Evolutionary conservation across 2,113 vertebrate species (phyloP).

Genomic region (Pedetes capensis): DNA sequence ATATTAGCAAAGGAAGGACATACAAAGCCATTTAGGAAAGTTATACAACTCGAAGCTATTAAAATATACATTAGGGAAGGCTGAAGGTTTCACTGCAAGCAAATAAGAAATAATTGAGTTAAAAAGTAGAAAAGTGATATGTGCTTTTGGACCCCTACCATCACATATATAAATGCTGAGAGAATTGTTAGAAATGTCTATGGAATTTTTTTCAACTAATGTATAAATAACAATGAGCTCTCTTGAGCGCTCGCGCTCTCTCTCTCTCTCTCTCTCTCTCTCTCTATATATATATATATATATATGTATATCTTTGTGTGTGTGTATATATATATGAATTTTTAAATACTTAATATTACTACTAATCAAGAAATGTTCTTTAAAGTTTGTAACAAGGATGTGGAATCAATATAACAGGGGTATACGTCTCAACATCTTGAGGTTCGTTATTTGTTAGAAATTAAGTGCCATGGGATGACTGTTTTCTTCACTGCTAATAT

Average conservation of each 20-base stretch:
- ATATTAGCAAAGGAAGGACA: conserved; percentile 1
- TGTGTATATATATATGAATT: neutral
- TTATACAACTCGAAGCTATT: neutral
- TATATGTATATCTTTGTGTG: no score
- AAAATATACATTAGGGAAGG: conserved; percentile 17
- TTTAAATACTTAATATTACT: conserved; percentile 33
- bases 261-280: no score
- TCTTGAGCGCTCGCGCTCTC: no score
- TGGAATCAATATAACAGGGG: neutral
- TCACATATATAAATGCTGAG: neutral
- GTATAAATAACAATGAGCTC: no score
- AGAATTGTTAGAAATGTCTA: neutral
- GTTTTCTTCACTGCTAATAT: neutral
- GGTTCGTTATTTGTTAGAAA: neutral
- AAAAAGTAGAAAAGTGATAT: conserved; percentile 14
- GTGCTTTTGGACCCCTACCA: neutral
- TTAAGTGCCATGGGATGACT: neutral
- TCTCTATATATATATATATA: no score
- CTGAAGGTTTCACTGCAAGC: neutral
- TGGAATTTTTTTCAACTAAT: conserved; percentile 13
- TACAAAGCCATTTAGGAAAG: neutral
- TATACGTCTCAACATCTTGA: neutral
- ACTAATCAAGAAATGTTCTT: neutral
- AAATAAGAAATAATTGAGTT: neutral
- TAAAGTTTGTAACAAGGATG: neutral